phyloP scores from a whole-genome alignment of 2,113 vertebrate species.

The Urocolius indicus region DNA sequence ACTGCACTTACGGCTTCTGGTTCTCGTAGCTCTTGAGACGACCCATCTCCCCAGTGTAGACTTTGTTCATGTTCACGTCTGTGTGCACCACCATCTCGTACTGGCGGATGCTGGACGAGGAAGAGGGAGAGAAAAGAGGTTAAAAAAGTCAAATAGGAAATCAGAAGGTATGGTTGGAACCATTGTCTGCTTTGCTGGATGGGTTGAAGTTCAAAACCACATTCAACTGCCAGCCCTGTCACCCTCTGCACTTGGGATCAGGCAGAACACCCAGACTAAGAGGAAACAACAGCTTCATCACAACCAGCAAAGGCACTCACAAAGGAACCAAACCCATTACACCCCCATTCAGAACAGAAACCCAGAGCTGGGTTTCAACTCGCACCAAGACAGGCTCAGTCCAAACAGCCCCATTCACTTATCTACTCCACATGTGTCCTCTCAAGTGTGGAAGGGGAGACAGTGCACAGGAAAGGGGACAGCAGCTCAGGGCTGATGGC shows the following conservation, averaged over 20 bases:
- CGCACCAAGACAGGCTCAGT: not conserved
- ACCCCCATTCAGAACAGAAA: not conserved
- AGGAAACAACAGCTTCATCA: not conserved
- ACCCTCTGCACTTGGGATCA: fast-evolving
- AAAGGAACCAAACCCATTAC: not conserved
- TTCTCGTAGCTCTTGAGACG: constrained; percentile 95
- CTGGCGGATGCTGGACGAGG: constrained; percentile 88
- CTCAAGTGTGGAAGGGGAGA: not conserved
- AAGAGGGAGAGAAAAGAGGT: not conserved
- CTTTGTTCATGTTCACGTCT: constrained; percentile 86
- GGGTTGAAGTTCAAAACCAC: not conserved
- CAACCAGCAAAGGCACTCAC: not conserved
- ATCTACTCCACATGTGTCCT: fast-evolving
- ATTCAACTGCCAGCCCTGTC: fast-evolving
- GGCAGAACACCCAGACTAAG: not conserved
- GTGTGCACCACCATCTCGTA: constrained; percentile 90
- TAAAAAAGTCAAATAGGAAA: not conserved
- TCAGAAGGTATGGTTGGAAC: not conserved
- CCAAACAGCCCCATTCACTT: not conserved
- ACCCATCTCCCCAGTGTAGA: constrained; percentile 92
- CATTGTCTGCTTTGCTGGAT: not conserved
- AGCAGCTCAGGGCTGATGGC: not conserved
- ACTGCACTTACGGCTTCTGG: constrained; percentile 93
- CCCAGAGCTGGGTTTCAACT: not conserved
- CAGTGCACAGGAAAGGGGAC: not conserved